Evolutionary conservation across 2,113 vertebrate species (phyloP).

Genomic region (Cacatua alba): DNA sequence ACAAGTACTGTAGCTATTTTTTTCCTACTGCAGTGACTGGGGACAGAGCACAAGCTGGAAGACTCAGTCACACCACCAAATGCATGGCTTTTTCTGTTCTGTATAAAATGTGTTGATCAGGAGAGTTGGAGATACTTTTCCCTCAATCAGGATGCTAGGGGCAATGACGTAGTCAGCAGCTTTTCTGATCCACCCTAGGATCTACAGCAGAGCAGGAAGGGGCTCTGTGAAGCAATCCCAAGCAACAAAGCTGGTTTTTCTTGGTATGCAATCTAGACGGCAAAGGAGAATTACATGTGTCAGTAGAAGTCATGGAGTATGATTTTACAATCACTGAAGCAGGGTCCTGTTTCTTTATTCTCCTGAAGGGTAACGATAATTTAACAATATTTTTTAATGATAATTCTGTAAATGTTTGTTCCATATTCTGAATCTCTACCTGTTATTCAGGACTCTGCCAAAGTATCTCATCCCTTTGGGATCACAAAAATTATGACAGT

Average conservation of each 20-base stretch:
- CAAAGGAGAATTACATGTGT: neutral
- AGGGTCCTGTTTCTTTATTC: neutral
- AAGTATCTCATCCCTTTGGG: neutral
- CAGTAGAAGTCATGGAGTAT: neutral
- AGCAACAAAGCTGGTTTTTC: neutral
- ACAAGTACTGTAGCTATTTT: neutral
- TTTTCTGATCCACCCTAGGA: neutral
- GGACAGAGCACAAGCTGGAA: neutral
- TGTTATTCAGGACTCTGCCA: neutral
- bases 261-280: neutral
- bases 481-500: neutral
- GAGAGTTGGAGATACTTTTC: neutral
- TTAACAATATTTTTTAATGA: neutral
- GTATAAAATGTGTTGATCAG: neutral
- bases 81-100: neutral
- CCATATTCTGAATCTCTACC: neutral
- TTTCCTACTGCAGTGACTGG: neutral
- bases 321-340: neutral
- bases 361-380: neutral
- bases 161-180: neutral
- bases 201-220: neutral
- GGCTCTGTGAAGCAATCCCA: neutral
- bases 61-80: neutral
- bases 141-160: neutral
- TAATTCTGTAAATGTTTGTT: neutral